These are phyloP conservation scores for Marronus borbonicus DNA, from an alignment of 2,888 invertebrate genomes.

Conservation along the genomic window DNA sequence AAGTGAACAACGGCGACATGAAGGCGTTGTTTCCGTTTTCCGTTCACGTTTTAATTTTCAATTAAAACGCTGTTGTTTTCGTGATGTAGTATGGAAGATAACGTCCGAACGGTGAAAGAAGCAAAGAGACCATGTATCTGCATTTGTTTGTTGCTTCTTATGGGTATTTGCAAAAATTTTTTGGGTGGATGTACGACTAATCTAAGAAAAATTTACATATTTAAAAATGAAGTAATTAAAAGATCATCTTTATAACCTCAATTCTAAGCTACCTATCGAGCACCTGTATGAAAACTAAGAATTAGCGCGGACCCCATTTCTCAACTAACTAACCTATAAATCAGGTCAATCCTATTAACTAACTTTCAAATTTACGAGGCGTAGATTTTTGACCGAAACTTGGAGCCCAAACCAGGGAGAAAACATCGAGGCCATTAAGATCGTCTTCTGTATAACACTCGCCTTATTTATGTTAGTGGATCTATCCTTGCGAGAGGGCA, in stretches of 20 bases:
- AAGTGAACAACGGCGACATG: conserved; percentile 8
- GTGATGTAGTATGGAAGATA: too few relatives aligned
- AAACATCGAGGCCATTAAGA: background rate
- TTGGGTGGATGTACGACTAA: too few relatives aligned
- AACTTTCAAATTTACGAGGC: conserved; percentile 40
- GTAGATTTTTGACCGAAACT: conserved; percentile 23
- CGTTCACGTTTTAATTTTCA: conserved; percentile 9
- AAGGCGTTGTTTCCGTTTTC: background rate
- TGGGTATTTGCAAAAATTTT: too few relatives aligned
- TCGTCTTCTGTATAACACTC: background rate
- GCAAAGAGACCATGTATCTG: too few relatives aligned
- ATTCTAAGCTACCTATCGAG: too few relatives aligned
- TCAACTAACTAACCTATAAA: conserved; percentile 35
- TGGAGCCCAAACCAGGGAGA: background rate
- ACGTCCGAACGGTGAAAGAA: too few relatives aligned
- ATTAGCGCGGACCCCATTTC: background rate
- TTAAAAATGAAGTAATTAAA: too few relatives aligned
- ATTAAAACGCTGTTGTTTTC: background rate
- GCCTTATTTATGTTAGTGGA: background rate
- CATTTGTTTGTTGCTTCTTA: too few relatives aligned
- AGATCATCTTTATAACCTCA: too few relatives aligned
- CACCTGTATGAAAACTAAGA: background rate
- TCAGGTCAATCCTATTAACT: conserved; percentile 17
- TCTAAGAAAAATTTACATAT: too few relatives aligned
- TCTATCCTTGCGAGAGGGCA: background rate